Percentiles rank a stretch among this genome's conserved stretches.
phyloP scores from a whole-genome alignment of 2,113 vertebrate species.

The Dissostichus mawsoni region DNA sequence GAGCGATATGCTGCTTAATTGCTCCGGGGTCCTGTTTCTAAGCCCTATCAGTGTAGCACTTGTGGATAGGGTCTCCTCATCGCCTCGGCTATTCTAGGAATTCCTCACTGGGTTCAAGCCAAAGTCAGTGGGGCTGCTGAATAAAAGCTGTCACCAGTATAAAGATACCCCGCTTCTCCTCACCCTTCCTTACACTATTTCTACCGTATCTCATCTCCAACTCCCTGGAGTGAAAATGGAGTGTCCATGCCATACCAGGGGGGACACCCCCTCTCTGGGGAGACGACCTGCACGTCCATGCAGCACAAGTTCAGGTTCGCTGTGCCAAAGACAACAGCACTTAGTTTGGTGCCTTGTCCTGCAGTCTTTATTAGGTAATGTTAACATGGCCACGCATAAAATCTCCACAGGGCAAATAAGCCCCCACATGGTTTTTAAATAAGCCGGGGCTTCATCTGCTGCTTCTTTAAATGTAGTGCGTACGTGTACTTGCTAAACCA shows the following conservation, averaged over 20 bases:
- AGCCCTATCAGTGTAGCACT: constrained; percentile 44
- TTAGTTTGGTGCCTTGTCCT: not conserved
- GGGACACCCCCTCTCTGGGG: constrained; percentile 5
- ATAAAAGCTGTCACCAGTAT: constrained; percentile 71
- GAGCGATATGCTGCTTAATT: constrained; percentile 57
- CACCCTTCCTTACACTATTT: constrained; percentile 37
- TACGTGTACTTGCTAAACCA: not conserved
- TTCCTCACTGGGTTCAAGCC: constrained; percentile 60
- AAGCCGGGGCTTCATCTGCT: not conserved
- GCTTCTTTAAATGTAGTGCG: not conserved
- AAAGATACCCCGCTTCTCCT: constrained; percentile 51
- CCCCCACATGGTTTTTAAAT: not conserved
- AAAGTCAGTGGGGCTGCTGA: constrained; percentile 51
- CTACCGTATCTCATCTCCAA: constrained; percentile 41
- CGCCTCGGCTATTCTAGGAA: constrained; percentile 64
- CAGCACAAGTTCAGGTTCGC: constrained; percentile 17
- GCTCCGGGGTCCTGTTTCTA: constrained; percentile 74
- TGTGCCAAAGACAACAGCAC: constrained; percentile 33
- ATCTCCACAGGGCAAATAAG: not conserved
- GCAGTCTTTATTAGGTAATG: constrained; percentile 13
- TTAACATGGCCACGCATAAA: constrained; percentile 15
- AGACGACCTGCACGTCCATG: constrained; percentile 44
- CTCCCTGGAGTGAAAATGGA: constrained; percentile 34
- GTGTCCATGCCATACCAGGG: constrained; percentile 18
- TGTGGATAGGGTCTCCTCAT: constrained; percentile 64